A percentile compares a stretch with the other conserved stretches of the same genome.
phyloP scores from a whole-genome alignment of 2,113 vertebrate species.

The Halcyon malimbica region DNA sequence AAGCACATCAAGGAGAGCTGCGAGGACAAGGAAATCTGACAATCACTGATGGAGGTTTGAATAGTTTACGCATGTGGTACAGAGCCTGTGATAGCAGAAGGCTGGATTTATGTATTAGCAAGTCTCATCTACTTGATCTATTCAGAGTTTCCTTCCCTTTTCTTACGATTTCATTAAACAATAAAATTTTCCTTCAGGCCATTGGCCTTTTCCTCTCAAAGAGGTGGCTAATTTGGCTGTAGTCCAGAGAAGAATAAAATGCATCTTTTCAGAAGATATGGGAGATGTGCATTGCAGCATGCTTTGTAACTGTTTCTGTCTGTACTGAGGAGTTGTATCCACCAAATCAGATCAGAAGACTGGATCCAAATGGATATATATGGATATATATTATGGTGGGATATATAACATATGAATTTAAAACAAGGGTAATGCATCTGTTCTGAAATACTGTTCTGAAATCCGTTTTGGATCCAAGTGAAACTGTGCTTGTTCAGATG shows the following conservation, averaged over 20 bases:
- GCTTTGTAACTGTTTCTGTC: not conserved
- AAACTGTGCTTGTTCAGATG: not conserved
- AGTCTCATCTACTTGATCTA: not conserved
- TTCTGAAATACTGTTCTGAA: not conserved
- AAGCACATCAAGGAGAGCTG: not conserved
- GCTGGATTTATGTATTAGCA: not conserved
- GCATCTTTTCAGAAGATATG: not conserved
- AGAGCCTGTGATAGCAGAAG: not conserved
- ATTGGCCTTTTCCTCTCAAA: not conserved
- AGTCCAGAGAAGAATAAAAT: not conserved
- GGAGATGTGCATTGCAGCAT: not conserved
- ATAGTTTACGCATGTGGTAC: not conserved
- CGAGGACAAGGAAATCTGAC: not conserved
- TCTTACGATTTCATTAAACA: conserved; percentile 27
- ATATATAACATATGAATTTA: not conserved
- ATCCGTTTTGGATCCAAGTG: not conserved
- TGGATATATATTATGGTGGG: not conserved
- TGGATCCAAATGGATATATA: not conserved
- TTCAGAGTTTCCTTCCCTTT: not conserved
- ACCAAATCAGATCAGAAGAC: not conserved
- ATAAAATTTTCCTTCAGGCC: not conserved
- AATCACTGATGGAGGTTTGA: not conserved
- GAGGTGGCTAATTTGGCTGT: not conserved
- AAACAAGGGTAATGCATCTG: not conserved
- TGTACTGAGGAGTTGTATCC: not conserved